Conservation (phyloP, 2,888 invertebrate species). For the Rhingia rostrata region DNA sequence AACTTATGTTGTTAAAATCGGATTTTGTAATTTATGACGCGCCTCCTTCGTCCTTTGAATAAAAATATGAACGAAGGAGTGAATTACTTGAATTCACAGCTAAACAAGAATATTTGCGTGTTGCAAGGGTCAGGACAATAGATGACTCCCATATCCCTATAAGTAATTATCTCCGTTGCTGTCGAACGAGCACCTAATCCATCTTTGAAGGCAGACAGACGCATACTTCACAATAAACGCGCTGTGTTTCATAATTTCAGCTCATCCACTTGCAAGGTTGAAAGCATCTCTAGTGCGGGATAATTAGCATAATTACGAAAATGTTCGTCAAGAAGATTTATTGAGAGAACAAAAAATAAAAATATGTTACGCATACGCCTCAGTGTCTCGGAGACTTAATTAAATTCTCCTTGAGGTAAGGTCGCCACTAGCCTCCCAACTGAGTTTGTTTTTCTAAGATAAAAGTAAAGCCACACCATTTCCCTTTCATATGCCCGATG, state of each 20-base stretch:
- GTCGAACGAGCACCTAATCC: neutral
- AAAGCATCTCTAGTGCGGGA: neutral
- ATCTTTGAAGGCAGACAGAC: neutral
- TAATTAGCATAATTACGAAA: constrained; percentile 16
- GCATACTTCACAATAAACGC: too few species aligned
- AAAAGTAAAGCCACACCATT: neutral
- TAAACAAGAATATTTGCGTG: neutral
- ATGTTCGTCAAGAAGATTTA: neutral
- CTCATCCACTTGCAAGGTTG: neutral
- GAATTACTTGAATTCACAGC: constrained; percentile 43
- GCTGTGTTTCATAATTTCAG: neutral
- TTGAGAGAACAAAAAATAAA: neutral
- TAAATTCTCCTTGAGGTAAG: neutral
- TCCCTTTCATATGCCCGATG: constrained; percentile 11
- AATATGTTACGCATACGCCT: constrained; percentile 44
- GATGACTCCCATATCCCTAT: neutral
- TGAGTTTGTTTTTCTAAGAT: too few species aligned
- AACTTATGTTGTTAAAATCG: constrained; percentile 61
- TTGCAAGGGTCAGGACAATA: too few species aligned
- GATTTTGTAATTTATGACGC: constrained; percentile 70
- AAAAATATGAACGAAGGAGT: constrained; percentile 34
- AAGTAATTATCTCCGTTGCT: constrained; percentile 1
- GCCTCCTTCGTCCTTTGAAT: constrained; percentile 44
- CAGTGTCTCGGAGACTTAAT: constrained; percentile 3
- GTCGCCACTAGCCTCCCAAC: neutral